phyloP scores from a whole-genome alignment of 2,888 invertebrate genomes.

The Patella ulyssiponensis region DNA sequence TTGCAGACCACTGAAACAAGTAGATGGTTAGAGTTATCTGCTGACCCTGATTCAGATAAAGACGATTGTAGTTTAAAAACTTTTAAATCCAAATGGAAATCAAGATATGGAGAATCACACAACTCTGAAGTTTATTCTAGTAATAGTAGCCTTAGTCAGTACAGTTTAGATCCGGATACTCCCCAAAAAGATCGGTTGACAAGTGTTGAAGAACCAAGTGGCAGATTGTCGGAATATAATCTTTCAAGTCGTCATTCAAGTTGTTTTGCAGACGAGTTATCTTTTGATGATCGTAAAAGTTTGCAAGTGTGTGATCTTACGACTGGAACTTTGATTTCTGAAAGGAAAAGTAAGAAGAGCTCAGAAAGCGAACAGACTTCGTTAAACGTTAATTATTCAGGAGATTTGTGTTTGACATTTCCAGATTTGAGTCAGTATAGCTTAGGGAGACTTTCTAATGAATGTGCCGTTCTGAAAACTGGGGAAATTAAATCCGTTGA shows the following conservation, averaged over 20 bases:
- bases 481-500: not conserved
- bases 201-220: not conserved
- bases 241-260: not conserved
- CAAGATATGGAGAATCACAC: not conserved
- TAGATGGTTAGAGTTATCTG: conserved; percentile 32
- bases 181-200: not conserved
- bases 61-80: conserved; percentile 18
- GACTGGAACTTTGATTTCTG: not conserved
- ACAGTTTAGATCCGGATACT: not conserved
- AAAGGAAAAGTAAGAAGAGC: not conserved
- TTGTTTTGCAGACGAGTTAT: not conserved
- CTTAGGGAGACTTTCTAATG: not conserved
- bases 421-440: not conserved
- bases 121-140: not conserved
- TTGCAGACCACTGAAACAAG: conserved; percentile 24
- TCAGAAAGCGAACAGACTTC: not conserved
- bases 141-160: conserved; percentile 14
- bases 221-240: not conserved
- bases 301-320: not conserved
- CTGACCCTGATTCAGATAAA: conserved; percentile 33
- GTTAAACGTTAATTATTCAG: not conserved
- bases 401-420: not conserved
- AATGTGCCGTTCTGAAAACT: not conserved
- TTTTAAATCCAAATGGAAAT: not conserved
- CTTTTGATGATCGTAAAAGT: not conserved